Evolutionary conservation across 1,140 invertebrate genomes (phyloP), one percentile per base, ranked within the genome.

Genomic region (Meloidogyne hapla): DNA sequence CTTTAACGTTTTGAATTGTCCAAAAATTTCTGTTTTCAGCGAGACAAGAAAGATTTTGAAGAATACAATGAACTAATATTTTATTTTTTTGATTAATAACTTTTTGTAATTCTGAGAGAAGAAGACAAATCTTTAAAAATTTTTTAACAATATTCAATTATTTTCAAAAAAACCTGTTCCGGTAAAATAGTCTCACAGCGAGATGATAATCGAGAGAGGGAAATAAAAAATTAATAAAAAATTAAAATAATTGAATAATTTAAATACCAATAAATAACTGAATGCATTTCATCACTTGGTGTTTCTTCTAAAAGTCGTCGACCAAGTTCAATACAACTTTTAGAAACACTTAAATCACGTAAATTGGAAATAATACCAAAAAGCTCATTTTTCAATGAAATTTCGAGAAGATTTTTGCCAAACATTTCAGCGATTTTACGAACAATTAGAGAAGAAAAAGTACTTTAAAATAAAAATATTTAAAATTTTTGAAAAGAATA

Each of bases 351-450:
- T 33, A 80, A 25, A 40, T 80, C 80, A 10, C 65, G 33, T 15
- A 80, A 79, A 23, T 80, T 80, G 21, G 78, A 40, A 45, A 79
- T 40, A 6, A 79, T 70, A n/a, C 68, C 72, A 23, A 85, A 28
- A n/a, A 82, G 64, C n/a, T 82, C 74, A 48, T 42, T 48, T 61
- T 82, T 82, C 15, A 84, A 23, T 28, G 21, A 26, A 23, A 63
- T 33, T 9, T 61, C 67, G n/a, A 64, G n/a, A 13, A 80, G 23
- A 25, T 38, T 82, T 18, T 63, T 33, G n/a, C 48, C 23, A 1
- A 84, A 62, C 76, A 82, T 63, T 23, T 82, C 83, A 61, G 82
- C 66, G 25, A 82, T 84, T 75, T 82, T 82, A 18, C 72, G 69
- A 12, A 82, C 28, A 21, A 84, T 65, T 23, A 83, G 23, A 13